Percentiles rank a stretch among this genome's conserved stretches.
phyloP scores from a whole-genome alignment of 2,888 invertebrate genomes.

The Plebejus argus region DNA sequence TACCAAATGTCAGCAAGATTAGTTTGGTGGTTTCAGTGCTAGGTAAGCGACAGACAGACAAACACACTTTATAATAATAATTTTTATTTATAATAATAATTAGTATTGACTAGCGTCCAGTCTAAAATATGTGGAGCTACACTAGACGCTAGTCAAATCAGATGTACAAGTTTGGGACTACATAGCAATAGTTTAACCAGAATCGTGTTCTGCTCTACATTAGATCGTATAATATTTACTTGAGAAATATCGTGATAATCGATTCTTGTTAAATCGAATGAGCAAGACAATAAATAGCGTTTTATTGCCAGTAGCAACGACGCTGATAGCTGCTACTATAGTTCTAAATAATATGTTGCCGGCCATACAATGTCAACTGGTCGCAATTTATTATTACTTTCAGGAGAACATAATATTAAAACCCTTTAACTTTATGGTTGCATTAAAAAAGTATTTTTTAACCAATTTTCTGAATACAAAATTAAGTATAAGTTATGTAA shows the following conservation, averaged over 20 bases:
- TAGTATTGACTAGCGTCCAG: too few relatives aligned
- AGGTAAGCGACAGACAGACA: too few relatives aligned
- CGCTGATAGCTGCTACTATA: conserved; percentile 34
- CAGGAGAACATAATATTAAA: conserved; percentile 14
- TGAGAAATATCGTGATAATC: conserved; percentile 30
- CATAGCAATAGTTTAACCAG: conserved; percentile 24
- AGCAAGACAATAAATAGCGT: conserved; percentile 43
- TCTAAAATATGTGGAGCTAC: too few relatives aligned
- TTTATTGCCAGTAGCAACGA: conserved; percentile 40
- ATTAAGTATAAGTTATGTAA: too few relatives aligned
- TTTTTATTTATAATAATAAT: too few relatives aligned
- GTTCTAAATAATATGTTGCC: conserved; percentile 32
- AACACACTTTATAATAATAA: too few relatives aligned
- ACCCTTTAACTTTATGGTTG: neutral
- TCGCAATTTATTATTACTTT: conserved; percentile 7
- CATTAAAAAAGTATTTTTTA: neutral
- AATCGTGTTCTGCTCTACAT: conserved; percentile 36
- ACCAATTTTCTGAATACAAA: neutral
- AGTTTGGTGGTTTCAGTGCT: too few relatives aligned
- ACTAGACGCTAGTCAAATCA: too few relatives aligned
- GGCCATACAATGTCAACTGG: conserved; percentile 24
- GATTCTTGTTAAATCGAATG: conserved; percentile 42
- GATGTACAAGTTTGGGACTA: neutral
- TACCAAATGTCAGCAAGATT: too few relatives aligned
- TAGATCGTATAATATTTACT: conserved; percentile 34